These are phyloP conservation scores for Melanocharis versteri DNA, from an alignment of 2,113 vertebrate species.

Conservation along the genomic window DNA sequence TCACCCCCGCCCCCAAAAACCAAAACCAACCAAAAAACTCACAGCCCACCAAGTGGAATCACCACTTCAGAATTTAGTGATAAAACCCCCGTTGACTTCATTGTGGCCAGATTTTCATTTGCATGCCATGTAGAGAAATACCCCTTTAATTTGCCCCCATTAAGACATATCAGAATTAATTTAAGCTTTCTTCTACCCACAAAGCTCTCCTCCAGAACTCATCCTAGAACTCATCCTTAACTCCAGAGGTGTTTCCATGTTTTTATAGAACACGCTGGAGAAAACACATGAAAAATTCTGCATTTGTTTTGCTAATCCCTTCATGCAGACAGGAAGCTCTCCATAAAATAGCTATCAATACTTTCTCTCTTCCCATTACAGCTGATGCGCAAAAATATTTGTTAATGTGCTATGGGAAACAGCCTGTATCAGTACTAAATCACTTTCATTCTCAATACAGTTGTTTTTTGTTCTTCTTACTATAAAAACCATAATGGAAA, in stretches of 20 bases:
- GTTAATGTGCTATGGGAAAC: background rate
- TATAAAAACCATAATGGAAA: background rate
- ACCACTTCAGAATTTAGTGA: background rate
- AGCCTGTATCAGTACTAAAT: background rate
- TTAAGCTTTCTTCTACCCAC: background rate
- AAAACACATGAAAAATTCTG: background rate
- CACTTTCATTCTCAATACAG: background rate
- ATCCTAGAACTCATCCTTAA: background rate
- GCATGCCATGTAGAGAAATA: background rate
- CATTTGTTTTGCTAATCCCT: background rate
- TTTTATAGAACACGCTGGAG: fast-evolving
- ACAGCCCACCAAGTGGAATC: background rate
- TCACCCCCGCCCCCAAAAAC: fast-evolving
- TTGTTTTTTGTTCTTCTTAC: background rate
- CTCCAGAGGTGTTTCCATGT: background rate
- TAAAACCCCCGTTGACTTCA: background rate
- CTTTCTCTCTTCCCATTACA: background rate
- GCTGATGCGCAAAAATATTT: background rate
- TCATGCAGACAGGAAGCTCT: background rate
- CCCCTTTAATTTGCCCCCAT: background rate
- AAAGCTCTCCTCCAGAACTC: background rate
- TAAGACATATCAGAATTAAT: background rate
- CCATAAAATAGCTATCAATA: background rate
- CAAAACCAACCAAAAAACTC: background rate
- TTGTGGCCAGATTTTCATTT: background rate